These are phyloP conservation scores for Mobula hypostoma DNA, from an alignment of 2,113 vertebrate genomes.

Conservation along the genomic window DNA sequence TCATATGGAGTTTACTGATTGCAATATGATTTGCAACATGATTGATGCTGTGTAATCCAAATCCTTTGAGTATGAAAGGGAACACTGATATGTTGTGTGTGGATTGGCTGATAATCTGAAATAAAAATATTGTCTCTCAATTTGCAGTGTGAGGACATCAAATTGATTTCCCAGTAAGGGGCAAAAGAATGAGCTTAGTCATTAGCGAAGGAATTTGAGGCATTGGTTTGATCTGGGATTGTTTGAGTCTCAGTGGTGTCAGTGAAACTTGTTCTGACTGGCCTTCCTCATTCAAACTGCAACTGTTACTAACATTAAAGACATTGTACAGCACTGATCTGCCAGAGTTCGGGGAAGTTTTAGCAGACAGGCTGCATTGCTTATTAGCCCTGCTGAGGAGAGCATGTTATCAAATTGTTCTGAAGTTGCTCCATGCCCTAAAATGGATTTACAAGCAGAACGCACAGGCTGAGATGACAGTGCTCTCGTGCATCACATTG, in stretches of 20 bases:
- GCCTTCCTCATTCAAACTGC: not conserved
- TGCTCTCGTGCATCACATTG: too few relatives aligned
- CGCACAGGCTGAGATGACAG: too few relatives aligned
- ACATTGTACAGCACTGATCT: not conserved
- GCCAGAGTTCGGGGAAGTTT: not conserved
- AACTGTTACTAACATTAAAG: slow-evolving; percentile 8
- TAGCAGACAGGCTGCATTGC: not conserved
- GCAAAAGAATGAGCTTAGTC: not conserved
- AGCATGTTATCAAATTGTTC: not conserved
- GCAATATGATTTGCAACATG: not conserved
- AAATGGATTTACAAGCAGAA: not conserved
- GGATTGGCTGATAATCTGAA: not conserved
- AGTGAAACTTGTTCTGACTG: not conserved
- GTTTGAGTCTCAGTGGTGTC: not conserved
- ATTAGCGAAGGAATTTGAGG: not conserved
- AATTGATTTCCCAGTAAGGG: not conserved
- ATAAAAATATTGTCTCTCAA: not conserved
- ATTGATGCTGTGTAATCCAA: not conserved
- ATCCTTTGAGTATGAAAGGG: not conserved
- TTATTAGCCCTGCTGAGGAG: not conserved
- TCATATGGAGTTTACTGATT: too few relatives aligned
- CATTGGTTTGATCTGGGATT: not conserved
- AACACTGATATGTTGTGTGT: not conserved
- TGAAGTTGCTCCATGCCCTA: not conserved
- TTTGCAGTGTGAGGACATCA: not conserved